These are phyloP conservation scores for Eublepharis macularius DNA, from an alignment of 2,113 vertebrate species.

Conservation along the genomic window DNA sequence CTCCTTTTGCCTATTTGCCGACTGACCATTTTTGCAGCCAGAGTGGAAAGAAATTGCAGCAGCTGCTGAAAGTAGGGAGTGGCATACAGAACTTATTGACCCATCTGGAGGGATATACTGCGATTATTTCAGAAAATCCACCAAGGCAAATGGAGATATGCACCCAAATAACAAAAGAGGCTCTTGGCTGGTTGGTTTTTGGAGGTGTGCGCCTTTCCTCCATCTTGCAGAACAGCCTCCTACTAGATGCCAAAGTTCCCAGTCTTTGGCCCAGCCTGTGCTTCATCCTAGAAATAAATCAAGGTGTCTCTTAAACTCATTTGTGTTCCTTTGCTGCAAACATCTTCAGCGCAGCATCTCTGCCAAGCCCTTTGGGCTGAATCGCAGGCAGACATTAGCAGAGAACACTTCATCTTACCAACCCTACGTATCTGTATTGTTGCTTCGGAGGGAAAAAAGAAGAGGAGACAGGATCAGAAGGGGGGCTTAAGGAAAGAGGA, in stretches of 20 bases:
- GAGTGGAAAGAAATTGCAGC: not conserved
- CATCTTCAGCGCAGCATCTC: constrained; percentile 1
- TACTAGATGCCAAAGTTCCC: not conserved
- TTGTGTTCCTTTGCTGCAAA: not conserved
- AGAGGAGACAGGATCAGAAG: not conserved
- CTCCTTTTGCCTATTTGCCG: not conserved
- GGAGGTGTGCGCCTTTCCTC: too few relatives aligned
- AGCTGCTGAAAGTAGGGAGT: not conserved
- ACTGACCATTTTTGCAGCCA: not conserved
- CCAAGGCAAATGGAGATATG: not conserved
- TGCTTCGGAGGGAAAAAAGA: not conserved
- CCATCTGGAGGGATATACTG: not conserved
- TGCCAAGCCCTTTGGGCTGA: constrained; percentile 29
- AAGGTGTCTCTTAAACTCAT: constrained; percentile 18
- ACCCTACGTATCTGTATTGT: not conserved
- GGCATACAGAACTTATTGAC: not conserved
- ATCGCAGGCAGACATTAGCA: constrained; percentile 1
- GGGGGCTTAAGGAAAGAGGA: not conserved
- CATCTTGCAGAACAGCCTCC: not conserved
- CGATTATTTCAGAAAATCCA: not conserved
- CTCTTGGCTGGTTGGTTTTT: not conserved
- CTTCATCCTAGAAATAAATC: constrained; percentile 15
- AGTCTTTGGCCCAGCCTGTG: not conserved
- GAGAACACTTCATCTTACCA: constrained; percentile 16
- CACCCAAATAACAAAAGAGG: not conserved